These are phyloP conservation scores for Vanessa cardui DNA, from an alignment of 2,888 invertebrate genomes.

Conservation along the genomic window DNA sequence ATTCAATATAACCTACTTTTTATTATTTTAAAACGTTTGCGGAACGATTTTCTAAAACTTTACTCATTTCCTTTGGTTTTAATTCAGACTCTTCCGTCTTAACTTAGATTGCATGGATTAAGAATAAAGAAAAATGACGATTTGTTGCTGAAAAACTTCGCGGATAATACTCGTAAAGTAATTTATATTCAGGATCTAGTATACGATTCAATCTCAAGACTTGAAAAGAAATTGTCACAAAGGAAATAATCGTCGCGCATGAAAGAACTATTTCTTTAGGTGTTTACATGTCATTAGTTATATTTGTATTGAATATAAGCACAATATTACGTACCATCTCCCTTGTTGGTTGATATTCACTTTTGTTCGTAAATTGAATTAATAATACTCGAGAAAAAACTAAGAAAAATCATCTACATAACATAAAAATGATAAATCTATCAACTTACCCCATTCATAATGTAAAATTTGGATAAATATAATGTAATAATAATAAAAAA, in stretches of 20 bases:
- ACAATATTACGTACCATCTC: too few species aligned
- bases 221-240: neutral
- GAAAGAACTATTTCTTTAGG: slow-evolving; percentile 2
- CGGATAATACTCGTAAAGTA: neutral
- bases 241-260: neutral
- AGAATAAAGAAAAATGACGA: slow-evolving; percentile 16
- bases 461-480: too few species aligned
- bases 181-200: slow-evolving; percentile 4
- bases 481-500: too few species aligned
- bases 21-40: slow-evolving; percentile 19
- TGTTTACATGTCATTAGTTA: neutral
- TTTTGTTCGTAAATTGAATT: too few species aligned
- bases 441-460: too few species aligned
- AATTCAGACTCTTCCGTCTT: slow-evolving; percentile 20
- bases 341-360: too few species aligned
- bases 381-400: too few species aligned
- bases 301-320: too few species aligned
- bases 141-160: slow-evolving; percentile 18
- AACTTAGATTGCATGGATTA: slow-evolving; percentile 22
- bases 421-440: too few species aligned
- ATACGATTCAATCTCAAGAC: neutral
- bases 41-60: slow-evolving; percentile 22
- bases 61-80: slow-evolving; percentile 28
- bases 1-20: slow-evolving; percentile 30
- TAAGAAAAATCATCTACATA: too few species aligned